Percentiles rank a stretch among this genome's conserved stretches.
Evolutionary conservation across 2,113 vertebrate genomes (phyloP).

Genomic region (Heterocephalus glaber): DNA sequence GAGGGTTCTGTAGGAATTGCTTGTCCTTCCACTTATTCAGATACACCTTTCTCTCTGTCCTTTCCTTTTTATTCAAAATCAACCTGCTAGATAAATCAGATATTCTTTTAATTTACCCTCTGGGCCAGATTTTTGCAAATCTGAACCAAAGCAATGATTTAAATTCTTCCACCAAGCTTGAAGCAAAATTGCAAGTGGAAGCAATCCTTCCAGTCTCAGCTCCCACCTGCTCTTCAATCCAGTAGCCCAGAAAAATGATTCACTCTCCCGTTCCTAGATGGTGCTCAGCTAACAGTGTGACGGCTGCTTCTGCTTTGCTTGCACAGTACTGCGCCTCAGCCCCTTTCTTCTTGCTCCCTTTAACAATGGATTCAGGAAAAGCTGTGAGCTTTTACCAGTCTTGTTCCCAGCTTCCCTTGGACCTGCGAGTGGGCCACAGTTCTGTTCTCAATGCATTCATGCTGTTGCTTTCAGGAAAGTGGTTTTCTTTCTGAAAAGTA

Average conservation of each 20-base stretch:
- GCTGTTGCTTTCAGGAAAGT: background rate
- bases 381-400: background rate
- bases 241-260: background rate
- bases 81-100: background rate
- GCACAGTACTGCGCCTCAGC: background rate
- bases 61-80: background rate
- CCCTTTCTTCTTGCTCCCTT: background rate
- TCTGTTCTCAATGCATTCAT: background rate
- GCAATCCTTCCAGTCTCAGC: background rate
- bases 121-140: slow-evolving; percentile 8
- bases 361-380: background rate
- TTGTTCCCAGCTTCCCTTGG: background rate
- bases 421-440: background rate
- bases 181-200: background rate
- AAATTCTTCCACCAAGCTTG: background rate
- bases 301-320: background rate
- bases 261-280: background rate
- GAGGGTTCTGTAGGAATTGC: background rate
- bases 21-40: background rate
- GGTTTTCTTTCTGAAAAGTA: background rate
- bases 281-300: background rate
- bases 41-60: background rate
- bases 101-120: background rate
- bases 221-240: background rate
- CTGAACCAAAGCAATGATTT: background rate